Percentiles rank a stretch among this genome's conserved stretches.
phyloP scores from a whole-genome alignment of 2,797 vertebrate species.

The Eidolon dupreanum region DNA sequence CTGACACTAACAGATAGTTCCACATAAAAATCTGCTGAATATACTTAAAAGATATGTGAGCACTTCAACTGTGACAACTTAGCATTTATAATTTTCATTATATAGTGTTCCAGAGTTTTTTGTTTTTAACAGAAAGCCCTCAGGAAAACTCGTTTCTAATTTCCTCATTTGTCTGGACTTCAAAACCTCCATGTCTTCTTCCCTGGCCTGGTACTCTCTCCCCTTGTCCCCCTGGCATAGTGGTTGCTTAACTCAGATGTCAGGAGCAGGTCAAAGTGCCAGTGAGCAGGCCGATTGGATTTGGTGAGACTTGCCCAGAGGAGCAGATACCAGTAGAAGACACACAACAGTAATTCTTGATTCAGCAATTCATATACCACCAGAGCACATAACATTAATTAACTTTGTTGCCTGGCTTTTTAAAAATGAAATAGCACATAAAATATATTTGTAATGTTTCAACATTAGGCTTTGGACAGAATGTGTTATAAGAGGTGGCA shows the following conservation, averaged over 20 bases:
- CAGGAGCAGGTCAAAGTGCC: neutral
- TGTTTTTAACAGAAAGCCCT: neutral
- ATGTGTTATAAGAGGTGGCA: neutral
- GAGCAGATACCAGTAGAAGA: neutral
- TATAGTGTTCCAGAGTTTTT: neutral
- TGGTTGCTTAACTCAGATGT: neutral
- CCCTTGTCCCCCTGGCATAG: accelerated
- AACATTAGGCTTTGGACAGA: neutral
- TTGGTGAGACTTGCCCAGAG: neutral
- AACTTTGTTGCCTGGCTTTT: neutral
- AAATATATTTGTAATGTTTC: neutral
- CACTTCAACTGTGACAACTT: neutral
- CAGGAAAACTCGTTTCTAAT: neutral
- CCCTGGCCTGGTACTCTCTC: neutral
- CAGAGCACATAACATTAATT: neutral
- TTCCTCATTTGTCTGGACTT: neutral
- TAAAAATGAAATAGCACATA: neutral
- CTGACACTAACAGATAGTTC: neutral
- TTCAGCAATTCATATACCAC: neutral
- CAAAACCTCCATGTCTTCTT: neutral
- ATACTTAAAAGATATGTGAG: neutral
- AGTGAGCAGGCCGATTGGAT: accelerated
- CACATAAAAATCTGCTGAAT: neutral
- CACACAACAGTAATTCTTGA: neutral
- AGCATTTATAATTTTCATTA: neutral